These are phyloP conservation scores for Rhagoletis zephyria DNA, from an alignment of 1,140 invertebrate species.

Conservation along the genomic window DNA sequence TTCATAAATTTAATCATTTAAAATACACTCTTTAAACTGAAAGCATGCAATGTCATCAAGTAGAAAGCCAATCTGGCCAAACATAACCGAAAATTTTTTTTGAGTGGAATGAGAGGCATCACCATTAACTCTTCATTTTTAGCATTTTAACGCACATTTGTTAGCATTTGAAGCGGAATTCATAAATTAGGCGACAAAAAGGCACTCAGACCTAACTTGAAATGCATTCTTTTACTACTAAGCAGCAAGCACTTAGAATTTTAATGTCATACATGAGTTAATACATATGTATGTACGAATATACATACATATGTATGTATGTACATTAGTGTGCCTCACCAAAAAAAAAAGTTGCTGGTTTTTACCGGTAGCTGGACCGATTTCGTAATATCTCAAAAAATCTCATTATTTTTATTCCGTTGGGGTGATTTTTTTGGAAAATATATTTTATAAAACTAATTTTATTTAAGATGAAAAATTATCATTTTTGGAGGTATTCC, in stretches of 20 bases:
- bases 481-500: too few species aligned
- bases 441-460: too few species aligned
- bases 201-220: not conserved
- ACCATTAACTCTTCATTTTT: slow-evolving; percentile 51
- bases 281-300: not conserved
- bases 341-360: not conserved
- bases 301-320: not conserved
- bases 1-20: too few species aligned
- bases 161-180: slow-evolving; percentile 54
- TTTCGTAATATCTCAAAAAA: too few species aligned
- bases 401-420: too few species aligned
- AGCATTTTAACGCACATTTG: slow-evolving; percentile 35
- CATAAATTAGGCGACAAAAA: slow-evolving; percentile 57
- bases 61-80: too few species aligned
- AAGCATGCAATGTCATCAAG: too few species aligned
- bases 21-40: too few species aligned
- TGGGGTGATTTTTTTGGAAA: too few species aligned
- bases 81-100: not conserved
- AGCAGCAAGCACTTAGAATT: slow-evolving; percentile 8
- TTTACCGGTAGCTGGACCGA: not conserved
- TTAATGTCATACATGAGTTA: not conserved
- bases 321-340: too few species aligned
- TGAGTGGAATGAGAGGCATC: not conserved
- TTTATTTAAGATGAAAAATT: too few species aligned
- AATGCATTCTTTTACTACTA: not conserved